Evolutionary conservation across 2,113 vertebrate species (phyloP).

Genomic region (Pseudorasbora parva): DNA sequence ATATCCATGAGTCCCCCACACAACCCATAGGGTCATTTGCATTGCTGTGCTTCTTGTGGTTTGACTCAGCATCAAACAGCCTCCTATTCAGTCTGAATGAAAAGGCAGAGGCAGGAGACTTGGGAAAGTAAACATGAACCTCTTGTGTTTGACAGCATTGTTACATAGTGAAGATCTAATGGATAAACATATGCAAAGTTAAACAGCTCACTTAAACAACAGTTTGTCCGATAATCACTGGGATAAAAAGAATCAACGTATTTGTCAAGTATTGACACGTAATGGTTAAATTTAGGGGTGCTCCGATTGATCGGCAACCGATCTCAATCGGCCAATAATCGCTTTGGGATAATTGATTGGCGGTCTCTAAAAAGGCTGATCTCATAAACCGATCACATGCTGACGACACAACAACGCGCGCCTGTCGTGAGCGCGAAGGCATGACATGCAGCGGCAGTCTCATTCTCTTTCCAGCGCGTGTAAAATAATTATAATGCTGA

Average conservation of each 20-base stretch:
- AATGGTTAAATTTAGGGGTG: too few relatives aligned
- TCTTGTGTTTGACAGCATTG: constrained; percentile 58
- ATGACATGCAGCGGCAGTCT: too few relatives aligned
- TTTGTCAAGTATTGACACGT: background rate
- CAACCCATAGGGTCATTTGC: background rate
- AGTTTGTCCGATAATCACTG: constrained; percentile 39
- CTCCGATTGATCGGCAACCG: too few relatives aligned
- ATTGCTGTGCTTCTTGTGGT: constrained; percentile 48
- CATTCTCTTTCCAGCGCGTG: too few relatives aligned
- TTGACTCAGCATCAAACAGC: constrained; percentile 58
- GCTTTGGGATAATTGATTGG: too few relatives aligned
- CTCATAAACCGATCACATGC: too few relatives aligned
- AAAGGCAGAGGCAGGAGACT: constrained; percentile 58
- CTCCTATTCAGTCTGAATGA: constrained; percentile 50
- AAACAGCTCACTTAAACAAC: too few relatives aligned
- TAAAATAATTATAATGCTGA: too few relatives aligned
- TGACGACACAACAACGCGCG: too few relatives aligned
- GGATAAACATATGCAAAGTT: constrained; percentile 52
- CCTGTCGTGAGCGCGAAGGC: too few relatives aligned
- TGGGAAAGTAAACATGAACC: constrained; percentile 72
- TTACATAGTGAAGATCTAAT: constrained; percentile 69
- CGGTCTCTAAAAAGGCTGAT: too few relatives aligned
- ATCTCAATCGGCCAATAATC: too few relatives aligned
- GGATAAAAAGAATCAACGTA: background rate
- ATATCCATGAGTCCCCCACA: background rate